Evolutionary conservation across 2,888 invertebrate genomes (phyloP), one percentile per base, ranked within the genome.

Genomic region (Latrodectus hesperus): DNA sequence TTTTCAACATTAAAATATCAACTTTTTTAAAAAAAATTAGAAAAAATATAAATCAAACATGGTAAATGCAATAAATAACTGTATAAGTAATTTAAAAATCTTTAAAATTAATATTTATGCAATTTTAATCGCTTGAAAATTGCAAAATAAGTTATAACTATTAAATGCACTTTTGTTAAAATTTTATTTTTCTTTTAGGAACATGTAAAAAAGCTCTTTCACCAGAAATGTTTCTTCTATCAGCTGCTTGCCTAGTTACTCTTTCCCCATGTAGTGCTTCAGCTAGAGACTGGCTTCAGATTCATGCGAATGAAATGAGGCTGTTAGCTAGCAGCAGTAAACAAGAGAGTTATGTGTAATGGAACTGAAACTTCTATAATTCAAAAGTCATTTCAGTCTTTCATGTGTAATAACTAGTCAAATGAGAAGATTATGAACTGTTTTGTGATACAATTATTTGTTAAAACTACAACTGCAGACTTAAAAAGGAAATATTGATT

Each of bases 331-430:
- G 60, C 26, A 80, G 75, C 60, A 82, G 70, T 14, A 84, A 76
- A 72, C 83, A 83, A 71, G 88, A 88, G 52, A 88, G 84, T 22
- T 88, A 88, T 71, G 88, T 88, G 8, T 88, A 78, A 82, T 73
- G 10, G 60, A 10, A n/a, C 10, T 60, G 12, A n/a, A n/a, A 60
- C 12, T 11, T 16, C 55, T 55, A 22, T 12, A 60, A 9, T 16
- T 60, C 60, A 60, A 16, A 14, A 60, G 60, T 60, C 60, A 60
- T 60, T 60, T n/a, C 12, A 16, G 60, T 60, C 60, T 60, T 60
- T 60, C 60, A 60, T 6, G 60, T 60, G 60, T 60, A 60, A 60
- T 60, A 16, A 60, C 60, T 60, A 60, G 60, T 60, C 60, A 60
- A 60, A 55, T 9, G 10, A 60, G 60, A n/a, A n/a, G n/a, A 60